Conservation (phyloP, 2,888 invertebrate genomes). For the Psylliodes chrysocephalus region DNA sequence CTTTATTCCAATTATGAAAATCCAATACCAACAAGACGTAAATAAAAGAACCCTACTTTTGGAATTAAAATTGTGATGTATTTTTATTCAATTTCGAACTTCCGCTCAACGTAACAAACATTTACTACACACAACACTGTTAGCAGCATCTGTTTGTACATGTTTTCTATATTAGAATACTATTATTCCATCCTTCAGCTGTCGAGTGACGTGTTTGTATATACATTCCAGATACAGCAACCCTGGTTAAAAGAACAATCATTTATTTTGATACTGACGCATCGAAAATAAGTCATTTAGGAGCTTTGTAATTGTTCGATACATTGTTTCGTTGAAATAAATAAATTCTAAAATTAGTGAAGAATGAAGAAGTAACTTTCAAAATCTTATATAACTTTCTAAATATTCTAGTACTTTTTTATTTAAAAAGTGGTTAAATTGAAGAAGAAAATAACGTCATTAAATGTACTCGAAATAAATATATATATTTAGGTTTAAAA, state of each 20-base stretch:
- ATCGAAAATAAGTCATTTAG: slow-evolving; percentile 11
- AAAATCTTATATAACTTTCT: too few relatives aligned
- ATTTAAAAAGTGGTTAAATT: too few relatives aligned
- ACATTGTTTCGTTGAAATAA: background rate
- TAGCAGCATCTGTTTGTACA: slow-evolving; percentile 1
- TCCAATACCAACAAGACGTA: background rate
- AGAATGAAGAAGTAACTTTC: too few relatives aligned
- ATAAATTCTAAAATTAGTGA: too few relatives aligned
- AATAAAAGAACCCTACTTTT: background rate
- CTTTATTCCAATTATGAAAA: too few relatives aligned
- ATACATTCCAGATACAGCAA: slow-evolving; percentile 24
- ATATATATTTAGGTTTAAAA: too few relatives aligned
- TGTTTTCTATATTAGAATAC: background rate
- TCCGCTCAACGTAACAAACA: background rate
- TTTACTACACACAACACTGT: background rate
- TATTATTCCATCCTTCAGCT: slow-evolving; percentile 21
- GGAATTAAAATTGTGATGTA: background rate
- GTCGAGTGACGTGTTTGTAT: slow-evolving; percentile 18
- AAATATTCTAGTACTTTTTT: too few relatives aligned
- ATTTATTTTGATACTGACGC: slow-evolving; percentile 15
- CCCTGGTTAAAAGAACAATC: slow-evolving; percentile 28
- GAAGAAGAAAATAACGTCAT: too few relatives aligned
- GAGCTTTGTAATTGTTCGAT: background rate
- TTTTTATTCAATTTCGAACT: background rate
- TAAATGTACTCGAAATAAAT: too few relatives aligned